Evolutionary conservation across 2,888 invertebrate genomes (phyloP).

Genomic region (Drosophila anceps): DNA sequence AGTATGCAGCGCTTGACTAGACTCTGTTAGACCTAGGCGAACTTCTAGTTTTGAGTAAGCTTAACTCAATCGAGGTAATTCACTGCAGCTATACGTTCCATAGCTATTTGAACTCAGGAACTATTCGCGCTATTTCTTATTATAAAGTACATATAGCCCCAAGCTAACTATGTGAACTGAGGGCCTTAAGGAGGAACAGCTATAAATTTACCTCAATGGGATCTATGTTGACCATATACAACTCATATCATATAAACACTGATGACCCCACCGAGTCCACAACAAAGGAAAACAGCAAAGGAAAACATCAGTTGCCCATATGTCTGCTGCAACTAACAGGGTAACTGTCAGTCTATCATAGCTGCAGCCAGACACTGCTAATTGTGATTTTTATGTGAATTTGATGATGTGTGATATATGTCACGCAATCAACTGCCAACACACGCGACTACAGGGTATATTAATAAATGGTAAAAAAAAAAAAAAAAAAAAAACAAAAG

Average conservation of each 20-base stretch:
- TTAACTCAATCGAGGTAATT: too few species aligned
- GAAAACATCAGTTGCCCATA: not conserved
- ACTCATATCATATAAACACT: not conserved
- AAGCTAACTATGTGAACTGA: not conserved
- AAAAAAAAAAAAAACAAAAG: not conserved
- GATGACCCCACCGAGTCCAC: too few species aligned
- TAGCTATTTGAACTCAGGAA: too few species aligned
- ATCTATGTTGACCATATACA: not conserved
- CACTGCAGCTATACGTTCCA: too few species aligned
- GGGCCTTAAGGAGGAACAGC: not conserved
- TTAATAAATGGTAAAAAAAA: not conserved
- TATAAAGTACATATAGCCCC: not conserved
- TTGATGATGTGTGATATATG: constrained; percentile 78
- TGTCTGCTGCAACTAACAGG: not conserved
- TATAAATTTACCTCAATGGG: too few species aligned
- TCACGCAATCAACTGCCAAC: constrained; percentile 63
- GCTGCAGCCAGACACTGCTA: not conserved
- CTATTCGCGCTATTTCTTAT: too few species aligned
- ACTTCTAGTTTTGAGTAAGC: too few species aligned
- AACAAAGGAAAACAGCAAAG: too few species aligned
- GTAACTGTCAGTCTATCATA: not conserved
- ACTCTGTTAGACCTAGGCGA: too few species aligned
- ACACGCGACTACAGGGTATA: constrained; percentile 18
- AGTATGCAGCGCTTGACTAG: too few species aligned
- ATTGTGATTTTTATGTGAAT: constrained; percentile 52